Evolutionary conservation across 23 tunicate species (phyloP).

Genomic region (Ciona savignyi): DNA sequence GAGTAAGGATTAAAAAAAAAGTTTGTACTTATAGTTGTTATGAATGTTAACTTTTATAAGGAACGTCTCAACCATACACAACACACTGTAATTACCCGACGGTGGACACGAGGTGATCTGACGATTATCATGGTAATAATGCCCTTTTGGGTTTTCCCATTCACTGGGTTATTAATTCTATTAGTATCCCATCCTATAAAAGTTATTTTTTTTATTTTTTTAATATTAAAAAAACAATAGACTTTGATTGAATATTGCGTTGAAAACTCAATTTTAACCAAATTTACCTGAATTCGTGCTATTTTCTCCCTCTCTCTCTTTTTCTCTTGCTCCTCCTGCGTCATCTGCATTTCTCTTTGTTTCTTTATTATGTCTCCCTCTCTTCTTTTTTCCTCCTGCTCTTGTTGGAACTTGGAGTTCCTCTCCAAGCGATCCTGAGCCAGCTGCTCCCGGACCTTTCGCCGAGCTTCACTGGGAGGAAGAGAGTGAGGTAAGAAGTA

Average conservation of each 20-base stretch:
- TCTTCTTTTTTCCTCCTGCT: neutral
- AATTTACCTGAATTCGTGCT: slow-evolving; percentile 32
- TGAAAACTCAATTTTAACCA: no score
- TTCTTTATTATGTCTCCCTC: neutral
- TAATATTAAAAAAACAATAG: no score
- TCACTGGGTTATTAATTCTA: neutral
- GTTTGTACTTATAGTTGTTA: no score
- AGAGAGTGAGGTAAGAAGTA: neutral
- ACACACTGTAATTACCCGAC: no score
- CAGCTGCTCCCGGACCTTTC: slow-evolving; percentile 32
- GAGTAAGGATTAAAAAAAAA: neutral
- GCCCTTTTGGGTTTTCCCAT: no score
- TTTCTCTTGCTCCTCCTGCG: neutral
- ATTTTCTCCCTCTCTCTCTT: neutral
- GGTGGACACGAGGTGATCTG: no score
- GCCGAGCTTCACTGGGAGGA: slow-evolving; percentile 25
- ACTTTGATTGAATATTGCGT: no score
- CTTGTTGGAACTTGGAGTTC: slow-evolving; percentile 7
- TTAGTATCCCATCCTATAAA: neutral
- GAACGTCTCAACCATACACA: no score
- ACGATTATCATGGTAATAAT: no score
- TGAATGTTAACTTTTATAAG: no score
- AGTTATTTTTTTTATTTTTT: no score
- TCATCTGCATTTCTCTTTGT: slow-evolving; percentile 10
- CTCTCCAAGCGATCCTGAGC: slow-evolving; percentile 38